Evolutionary conservation across 2,797 vertebrate species (phyloP).

Genomic region (Capromys pilorides): DNA sequence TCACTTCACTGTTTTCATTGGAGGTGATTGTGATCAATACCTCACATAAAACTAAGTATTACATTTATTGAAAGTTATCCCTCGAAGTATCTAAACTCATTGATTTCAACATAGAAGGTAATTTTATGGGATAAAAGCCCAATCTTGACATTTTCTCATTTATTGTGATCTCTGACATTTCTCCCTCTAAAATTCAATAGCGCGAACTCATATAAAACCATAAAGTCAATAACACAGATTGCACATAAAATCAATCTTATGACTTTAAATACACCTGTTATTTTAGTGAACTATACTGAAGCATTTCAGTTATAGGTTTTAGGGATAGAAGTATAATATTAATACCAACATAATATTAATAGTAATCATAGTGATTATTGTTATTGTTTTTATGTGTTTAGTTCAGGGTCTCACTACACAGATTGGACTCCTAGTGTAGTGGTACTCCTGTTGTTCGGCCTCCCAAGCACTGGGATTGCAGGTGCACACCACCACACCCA

Average conservation of each 20-base stretch:
- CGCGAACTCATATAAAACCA: conserved; percentile 37
- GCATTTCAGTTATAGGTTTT: neutral
- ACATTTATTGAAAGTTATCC: neutral
- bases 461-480: too few species aligned
- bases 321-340: neutral
- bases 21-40: neutral
- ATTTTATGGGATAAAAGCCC: conserved; percentile 17
- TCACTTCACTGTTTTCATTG: neutral
- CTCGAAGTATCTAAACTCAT: neutral
- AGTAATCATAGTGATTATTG: neutral
- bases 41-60: conserved; percentile 37
- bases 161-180: conserved; percentile 41
- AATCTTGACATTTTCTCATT: conserved; percentile 12
- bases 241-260: conserved; percentile 29
- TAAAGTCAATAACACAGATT: conserved; percentile 14
- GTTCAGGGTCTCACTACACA: too few species aligned
- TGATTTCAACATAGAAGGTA: conserved; percentile 27
- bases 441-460: too few species aligned
- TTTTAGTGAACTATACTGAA: neutral
- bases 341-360: neutral
- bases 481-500: too few species aligned
- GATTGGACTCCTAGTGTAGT: too few species aligned
- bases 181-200: neutral
- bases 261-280: conserved; percentile 40
- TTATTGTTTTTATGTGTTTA: too few species aligned